Evolutionary conservation across 2,888 invertebrate genomes (phyloP).

Genomic region (Thecocarcelia acutangulata): DNA sequence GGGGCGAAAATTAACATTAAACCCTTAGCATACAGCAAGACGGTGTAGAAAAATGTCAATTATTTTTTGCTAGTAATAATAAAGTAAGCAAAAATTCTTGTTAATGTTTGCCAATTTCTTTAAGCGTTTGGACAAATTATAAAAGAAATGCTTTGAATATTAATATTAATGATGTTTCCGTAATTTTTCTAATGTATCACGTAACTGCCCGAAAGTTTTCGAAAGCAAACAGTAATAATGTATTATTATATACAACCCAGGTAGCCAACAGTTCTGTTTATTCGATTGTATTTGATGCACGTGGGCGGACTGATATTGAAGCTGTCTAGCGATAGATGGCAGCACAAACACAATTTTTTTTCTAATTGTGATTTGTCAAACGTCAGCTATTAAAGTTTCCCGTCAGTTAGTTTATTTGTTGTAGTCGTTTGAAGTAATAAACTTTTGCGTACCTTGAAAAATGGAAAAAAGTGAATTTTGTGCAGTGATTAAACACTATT

Average conservation of each 20-base stretch:
- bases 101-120: background rate
- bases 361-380: too few relatives aligned
- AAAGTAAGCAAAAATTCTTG: background rate
- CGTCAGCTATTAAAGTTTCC: too few relatives aligned
- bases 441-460: too few relatives aligned
- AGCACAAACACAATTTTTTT: too few relatives aligned
- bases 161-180: background rate
- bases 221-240: background rate
- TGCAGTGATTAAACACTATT: too few relatives aligned
- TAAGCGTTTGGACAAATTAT: background rate
- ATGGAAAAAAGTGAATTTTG: too few relatives aligned
- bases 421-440: too few relatives aligned
- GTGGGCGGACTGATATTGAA: too few relatives aligned
- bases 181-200: background rate
- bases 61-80: background rate
- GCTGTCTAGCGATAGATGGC: too few relatives aligned
- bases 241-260: slow-evolving; percentile 20
- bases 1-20: background rate
- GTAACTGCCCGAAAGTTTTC: background rate
- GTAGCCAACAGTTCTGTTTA: too few relatives aligned
- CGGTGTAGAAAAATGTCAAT: background rate
- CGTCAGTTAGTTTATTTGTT: too few relatives aligned
- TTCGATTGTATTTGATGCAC: too few relatives aligned
- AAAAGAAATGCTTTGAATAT: background rate
- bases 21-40: background rate